Percentiles rank a stretch among this genome's conserved stretches.
These are phyloP conservation scores for Urocolius indicus DNA, from an alignment of 2,113 vertebrate genomes.

Conservation along the genomic window DNA sequence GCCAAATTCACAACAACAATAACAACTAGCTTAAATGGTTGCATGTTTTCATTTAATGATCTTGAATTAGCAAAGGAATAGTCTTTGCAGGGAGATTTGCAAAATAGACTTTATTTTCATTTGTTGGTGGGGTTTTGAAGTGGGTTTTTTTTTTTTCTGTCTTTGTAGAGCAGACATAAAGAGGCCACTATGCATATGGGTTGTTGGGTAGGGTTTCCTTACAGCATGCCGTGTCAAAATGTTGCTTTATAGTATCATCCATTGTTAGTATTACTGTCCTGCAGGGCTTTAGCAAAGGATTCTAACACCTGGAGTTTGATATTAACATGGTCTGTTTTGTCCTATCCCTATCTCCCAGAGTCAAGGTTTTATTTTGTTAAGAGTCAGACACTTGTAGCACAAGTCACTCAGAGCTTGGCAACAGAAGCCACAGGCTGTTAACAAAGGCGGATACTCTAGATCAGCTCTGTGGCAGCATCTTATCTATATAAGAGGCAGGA, in stretches of 20 bases:
- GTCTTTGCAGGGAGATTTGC: slow-evolving; percentile 53
- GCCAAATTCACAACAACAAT: slow-evolving; percentile 40
- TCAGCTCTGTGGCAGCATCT: neutral
- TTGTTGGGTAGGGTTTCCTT: neutral
- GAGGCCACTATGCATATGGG: neutral
- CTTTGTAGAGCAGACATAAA: neutral
- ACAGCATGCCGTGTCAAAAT: neutral
- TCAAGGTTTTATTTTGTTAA: neutral
- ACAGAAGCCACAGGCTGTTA: neutral
- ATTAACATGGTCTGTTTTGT: neutral
- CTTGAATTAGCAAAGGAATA: slow-evolving; percentile 69
- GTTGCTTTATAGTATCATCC: neutral
- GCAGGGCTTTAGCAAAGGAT: neutral
- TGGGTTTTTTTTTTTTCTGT: neutral
- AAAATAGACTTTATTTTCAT: slow-evolving; percentile 16
- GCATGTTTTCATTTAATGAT: slow-evolving; percentile 39
- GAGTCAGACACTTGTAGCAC: neutral
- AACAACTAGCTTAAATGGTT: slow-evolving; percentile 32
- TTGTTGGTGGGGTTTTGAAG: slow-evolving; percentile 43
- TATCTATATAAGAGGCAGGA: neutral
- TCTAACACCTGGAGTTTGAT: neutral
- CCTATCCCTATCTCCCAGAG: neutral
- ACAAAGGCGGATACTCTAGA: neutral
- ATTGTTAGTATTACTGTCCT: neutral
- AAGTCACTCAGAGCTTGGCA: neutral